A percentile compares a stretch with the other conserved stretches of the same genome.
phyloP scores from a whole-genome alignment of 2,888 invertebrate genomes.

The Drosophila lutescens region DNA sequence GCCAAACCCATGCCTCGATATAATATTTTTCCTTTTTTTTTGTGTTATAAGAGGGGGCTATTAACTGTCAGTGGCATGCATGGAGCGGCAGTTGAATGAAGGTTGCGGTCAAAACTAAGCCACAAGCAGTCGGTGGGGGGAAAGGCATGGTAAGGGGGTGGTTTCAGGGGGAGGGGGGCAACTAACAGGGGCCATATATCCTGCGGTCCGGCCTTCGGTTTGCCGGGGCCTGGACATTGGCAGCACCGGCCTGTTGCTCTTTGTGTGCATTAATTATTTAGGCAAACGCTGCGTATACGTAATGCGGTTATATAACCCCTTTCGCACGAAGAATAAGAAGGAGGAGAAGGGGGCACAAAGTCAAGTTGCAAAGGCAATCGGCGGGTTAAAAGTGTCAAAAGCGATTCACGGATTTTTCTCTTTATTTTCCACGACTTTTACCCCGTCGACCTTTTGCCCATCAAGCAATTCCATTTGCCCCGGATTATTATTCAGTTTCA shows the following conservation, averaged over 20 bases:
- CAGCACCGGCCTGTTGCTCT: conserved; percentile 55
- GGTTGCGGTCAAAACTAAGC: conserved; percentile 61
- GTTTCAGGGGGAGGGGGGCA: not conserved
- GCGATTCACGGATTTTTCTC: conserved; percentile 2
- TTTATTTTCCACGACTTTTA: not conserved
- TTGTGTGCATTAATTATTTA: conserved; percentile 67
- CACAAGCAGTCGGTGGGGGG: conserved; percentile 24
- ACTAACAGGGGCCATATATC: conserved; percentile 9
- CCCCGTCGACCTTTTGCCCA: not conserved
- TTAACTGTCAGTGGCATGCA: conserved; percentile 68
- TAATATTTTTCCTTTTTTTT: conserved; percentile 14
- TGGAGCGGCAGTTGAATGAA: conserved; percentile 35
- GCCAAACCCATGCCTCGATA: conserved; percentile 4
- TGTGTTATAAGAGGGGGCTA: conserved; percentile 29
- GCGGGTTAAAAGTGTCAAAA: conserved; percentile 7
- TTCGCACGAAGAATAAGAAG: conserved; percentile 28
- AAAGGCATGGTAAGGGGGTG: not conserved
- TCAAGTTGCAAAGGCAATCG: conserved; percentile 10
- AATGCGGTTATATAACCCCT: conserved; percentile 64
- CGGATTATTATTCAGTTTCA: conserved; percentile 28
- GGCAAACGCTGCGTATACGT: conserved; percentile 53
- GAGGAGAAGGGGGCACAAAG: conserved; percentile 1
- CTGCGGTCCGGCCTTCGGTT: conserved; percentile 23
- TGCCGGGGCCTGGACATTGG: not conserved
- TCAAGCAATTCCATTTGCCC: conserved; percentile 13